Evolutionary conservation across 2,888 invertebrate species (phyloP), one percentile per base, ranked within the genome.

Genomic region (Buathra laborator): DNA sequence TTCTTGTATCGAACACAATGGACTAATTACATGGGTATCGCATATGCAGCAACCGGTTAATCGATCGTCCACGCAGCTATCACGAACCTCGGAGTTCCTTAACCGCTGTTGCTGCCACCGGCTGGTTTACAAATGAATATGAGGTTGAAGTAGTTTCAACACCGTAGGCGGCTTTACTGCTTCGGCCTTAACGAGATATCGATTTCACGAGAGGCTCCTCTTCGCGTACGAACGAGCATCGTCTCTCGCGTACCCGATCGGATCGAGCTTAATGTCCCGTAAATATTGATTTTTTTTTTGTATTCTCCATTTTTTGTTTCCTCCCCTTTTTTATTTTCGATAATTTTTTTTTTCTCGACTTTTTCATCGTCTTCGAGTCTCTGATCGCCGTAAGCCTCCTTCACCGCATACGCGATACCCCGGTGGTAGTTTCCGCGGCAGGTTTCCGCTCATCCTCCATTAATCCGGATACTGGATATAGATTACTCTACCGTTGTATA

Each of bases 241-340:
- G 46, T 24, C 19, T 19, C 32, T 24, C 72, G 43, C 44, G 37
- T 1, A 72, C 43, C 72, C 10, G 59, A 14, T 24, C 24, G 56
- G 56, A 56, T 56, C 24, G 56, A 24, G 44, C 59, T 51, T 62
- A 72, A 64, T 66, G 19, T n/a, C 59, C 43, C 71, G 44, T 68
- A 68, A 74, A 82, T 78, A 85, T 85, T 72, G 75, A 85, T 80
- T 80, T 64, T 48, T 72, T 68, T 70, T 78, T 68, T 78, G 29
- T 66, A 29, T 56, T 71, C 24, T 16, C 64, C 10, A 64, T 19
- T 51, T 59, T 78, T 44, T 62, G 14, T 59, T 71, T 51, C 29
- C 9, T 9, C 37, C 37, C 9, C 37, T 9, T 37, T 9, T 37
- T 5, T 37, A 37, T 37, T 19, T 7, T 4, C 53, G 16, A 10